phyloP scores from a whole-genome alignment of 2,888 invertebrate species.

The Slavum lentiscoides region DNA sequence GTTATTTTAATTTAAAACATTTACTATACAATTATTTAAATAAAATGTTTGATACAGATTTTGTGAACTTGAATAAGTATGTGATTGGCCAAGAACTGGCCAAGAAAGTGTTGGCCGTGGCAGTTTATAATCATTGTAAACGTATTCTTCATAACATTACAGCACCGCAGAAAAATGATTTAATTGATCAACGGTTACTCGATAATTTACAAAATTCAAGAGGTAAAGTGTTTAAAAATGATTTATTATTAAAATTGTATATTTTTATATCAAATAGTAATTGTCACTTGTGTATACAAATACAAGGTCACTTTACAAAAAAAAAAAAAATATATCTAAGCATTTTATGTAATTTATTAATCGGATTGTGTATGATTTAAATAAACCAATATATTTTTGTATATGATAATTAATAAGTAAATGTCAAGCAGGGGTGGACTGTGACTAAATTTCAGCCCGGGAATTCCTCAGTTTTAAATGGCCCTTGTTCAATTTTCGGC shows the following conservation, averaged over 20 bases:
- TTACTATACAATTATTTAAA: neutral
- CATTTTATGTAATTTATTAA: neutral
- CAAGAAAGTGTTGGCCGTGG: conserved; percentile 95
- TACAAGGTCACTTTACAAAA: neutral
- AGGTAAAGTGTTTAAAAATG: neutral
- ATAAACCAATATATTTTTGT: neutral
- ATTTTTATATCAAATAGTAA: neutral
- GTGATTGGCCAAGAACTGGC: conserved; percentile 97
- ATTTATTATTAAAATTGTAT: neutral
- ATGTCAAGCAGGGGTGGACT: too few relatives aligned
- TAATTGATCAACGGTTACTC: conserved; percentile 48
- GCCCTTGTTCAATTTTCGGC: too few relatives aligned
- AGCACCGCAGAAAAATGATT: conserved; percentile 73
- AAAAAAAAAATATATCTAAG: neutral
- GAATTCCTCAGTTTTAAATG: too few relatives aligned
- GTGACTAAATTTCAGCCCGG: too few relatives aligned
- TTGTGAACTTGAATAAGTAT: conserved; percentile 92
- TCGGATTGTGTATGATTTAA: neutral
- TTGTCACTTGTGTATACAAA: neutral
- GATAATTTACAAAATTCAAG: conserved; percentile 46
- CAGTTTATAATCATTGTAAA: conserved; percentile 99
- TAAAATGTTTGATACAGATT: conserved; percentile 66
- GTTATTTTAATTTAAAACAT: neutral
- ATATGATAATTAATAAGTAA: neutral
- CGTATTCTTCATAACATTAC: conserved; percentile 68